Conservation (phyloP, 2,797 vertebrate genomes). For the Mionectes olivaceus region DNA sequence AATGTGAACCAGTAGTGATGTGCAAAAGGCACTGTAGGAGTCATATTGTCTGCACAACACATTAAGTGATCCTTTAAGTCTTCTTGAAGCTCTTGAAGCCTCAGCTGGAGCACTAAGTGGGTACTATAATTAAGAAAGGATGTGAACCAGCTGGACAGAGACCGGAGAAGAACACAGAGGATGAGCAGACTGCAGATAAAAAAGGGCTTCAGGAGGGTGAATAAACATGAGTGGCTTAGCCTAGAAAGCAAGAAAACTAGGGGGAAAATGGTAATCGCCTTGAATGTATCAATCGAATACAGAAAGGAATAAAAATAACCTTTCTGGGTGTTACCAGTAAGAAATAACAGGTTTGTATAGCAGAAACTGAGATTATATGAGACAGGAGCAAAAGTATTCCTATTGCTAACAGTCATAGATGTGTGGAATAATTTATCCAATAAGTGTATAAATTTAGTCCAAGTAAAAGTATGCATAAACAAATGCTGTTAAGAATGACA, state of each 20-base stretch:
- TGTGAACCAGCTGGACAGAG: not conserved
- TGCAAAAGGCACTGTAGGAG: not conserved
- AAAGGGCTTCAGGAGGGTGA: not conserved
- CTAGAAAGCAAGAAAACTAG: not conserved
- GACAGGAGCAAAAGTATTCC: not conserved
- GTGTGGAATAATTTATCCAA: not conserved
- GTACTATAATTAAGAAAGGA: not conserved
- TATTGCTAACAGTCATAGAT: not conserved
- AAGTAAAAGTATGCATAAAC: not conserved
- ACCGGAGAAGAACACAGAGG: not conserved
- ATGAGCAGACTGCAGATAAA: not conserved
- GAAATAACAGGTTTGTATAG: not conserved
- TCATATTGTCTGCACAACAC: not conserved
- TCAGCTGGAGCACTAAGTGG: not conserved
- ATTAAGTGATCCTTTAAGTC: not conserved
- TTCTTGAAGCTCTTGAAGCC: not conserved
- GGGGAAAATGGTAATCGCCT: not conserved
- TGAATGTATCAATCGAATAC: rapidly evolving
- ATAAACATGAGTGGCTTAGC: not conserved
- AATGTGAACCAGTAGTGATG: not conserved
- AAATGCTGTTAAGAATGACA: not conserved
- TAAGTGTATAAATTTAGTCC: not conserved
- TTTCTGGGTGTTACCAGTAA: not conserved
- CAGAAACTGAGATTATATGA: not conserved
- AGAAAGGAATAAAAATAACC: not conserved